Evolutionary conservation across 2,797 vertebrate species (phyloP), one percentile per base, ranked within the genome.

Genomic region (Gobio occitaniae): DNA sequence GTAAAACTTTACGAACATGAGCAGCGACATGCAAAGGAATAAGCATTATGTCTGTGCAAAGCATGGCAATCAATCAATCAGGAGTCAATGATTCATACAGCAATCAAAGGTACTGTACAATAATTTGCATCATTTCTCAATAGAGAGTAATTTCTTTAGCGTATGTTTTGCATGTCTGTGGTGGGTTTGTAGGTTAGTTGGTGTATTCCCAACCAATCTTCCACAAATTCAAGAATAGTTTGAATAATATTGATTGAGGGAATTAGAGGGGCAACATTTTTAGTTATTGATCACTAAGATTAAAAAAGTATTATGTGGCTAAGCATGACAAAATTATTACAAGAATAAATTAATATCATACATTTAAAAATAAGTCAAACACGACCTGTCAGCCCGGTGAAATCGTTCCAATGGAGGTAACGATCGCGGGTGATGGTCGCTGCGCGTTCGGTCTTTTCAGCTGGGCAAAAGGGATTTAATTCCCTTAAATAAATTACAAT

Each of bases 71-170:
- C 12, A 6, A 68, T 48, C 70, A 7, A 19, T 11, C 54, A 10
- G 54, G 15, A 75, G 41, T 8, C 29, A 80, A 44, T 69, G 21
- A 21, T 71, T 59, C 52, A 65, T 13, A 0, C 78, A 47, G 11
- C 25, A 78, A 29, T 56, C 19, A 75, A 54, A 87, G 86, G 88
- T 89, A 65, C 29, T 32, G 63, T 65, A 87, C 1, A 63, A 1
- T 63, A 1, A 21, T 29, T 25, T 50, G 4, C 21, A 8, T 38
- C 3, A 48, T 6, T 10, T 32, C 21, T 50, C n/a, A 76, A 25
- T 50, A 17, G 41, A 68, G 61, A 6, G 12, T 8, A 5, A 25
- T 17, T 25, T 47, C 10, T 17, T 38, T n/a, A 36, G n/a, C 6
- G 2, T 3, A 61, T 29, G 63, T 48, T 65, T 80, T 21, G 48